A percentile compares a stretch with the other conserved stretches of the same genome.
Conservation (phyloP, 2,888 invertebrate species). For the Zhuqinia jingwanae region DNA sequence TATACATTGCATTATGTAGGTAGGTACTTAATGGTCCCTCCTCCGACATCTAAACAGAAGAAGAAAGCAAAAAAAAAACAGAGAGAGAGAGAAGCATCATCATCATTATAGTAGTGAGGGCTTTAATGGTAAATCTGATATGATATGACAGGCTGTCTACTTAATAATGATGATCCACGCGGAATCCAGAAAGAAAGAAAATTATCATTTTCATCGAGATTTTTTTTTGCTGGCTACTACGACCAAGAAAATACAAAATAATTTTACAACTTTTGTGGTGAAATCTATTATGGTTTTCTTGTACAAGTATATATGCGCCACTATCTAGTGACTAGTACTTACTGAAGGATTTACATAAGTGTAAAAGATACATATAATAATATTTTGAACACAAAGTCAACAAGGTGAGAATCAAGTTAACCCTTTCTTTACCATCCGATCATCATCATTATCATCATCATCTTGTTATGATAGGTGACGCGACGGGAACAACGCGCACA, state of each 20-base stretch:
- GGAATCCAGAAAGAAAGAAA: neutral
- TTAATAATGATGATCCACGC: constrained; percentile 33
- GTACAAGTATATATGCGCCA: too few relatives aligned
- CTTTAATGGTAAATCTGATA: constrained; percentile 53
- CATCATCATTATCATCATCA: constrained; percentile 52
- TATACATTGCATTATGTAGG: neutral
- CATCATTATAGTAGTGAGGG: neutral
- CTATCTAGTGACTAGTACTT: too few relatives aligned
- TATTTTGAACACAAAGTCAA: constrained; percentile 9
- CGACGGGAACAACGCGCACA: neutral
- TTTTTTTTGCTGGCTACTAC: constrained; percentile 6
- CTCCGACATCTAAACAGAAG: neutral
- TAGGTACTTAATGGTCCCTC: constrained; percentile 42
- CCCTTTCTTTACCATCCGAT: too few relatives aligned
- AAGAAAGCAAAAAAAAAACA: neutral
- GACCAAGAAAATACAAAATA: neutral
- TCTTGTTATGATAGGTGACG: constrained; percentile 47
- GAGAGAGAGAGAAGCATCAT: constrained; percentile 5
- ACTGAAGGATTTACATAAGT: too few relatives aligned
- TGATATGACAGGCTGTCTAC: constrained; percentile 67
- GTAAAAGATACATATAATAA: too few relatives aligned
- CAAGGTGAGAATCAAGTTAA: constrained; percentile 69
- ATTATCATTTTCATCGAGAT: constrained; percentile 58
- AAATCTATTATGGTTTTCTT: constrained; percentile 50
- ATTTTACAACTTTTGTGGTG: constrained; percentile 19